These are phyloP conservation scores for Palythoa grandis DNA, from an alignment of 92 coral and sea anemone genomes.

Conservation along the genomic window DNA sequence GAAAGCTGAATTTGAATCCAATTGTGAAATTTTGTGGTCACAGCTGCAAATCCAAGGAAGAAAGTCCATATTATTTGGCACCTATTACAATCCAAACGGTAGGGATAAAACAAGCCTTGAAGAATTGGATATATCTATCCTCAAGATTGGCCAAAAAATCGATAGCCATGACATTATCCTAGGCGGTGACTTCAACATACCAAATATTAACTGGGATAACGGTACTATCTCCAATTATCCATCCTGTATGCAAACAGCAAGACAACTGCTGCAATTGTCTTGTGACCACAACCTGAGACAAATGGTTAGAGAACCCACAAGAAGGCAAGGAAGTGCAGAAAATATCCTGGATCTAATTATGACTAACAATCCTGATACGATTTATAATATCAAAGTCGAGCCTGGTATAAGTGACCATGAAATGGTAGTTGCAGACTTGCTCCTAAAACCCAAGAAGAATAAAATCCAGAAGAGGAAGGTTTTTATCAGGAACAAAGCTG, in stretches of 20 bases:
- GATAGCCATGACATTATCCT: constrained; percentile 54
- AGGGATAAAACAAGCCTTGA: constrained; percentile 44
- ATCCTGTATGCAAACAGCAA: constrained; percentile 42
- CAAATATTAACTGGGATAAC: constrained; percentile 42
- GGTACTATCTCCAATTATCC: constrained; percentile 46
- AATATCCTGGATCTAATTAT: constrained; percentile 55
- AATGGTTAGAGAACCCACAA: constrained; percentile 44
- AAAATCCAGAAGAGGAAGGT: constrained; percentile 39
- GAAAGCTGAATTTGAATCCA: constrained; percentile 38
- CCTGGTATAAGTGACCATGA: constrained; percentile 75
- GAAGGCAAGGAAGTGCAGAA: constrained; percentile 42
- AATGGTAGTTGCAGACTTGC: constrained; percentile 55
- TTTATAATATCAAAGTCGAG: constrained; percentile 46
- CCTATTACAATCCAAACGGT: constrained; percentile 53
- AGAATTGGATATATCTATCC: constrained; percentile 51
- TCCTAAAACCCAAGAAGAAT: constrained; percentile 48
- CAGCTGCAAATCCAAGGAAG: constrained; percentile 47
- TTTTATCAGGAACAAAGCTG: constrained; percentile 63
- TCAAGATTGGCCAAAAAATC: constrained; percentile 52
- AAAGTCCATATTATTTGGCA: constrained; percentile 37
- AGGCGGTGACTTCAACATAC: constrained; percentile 44
- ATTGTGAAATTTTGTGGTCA: constrained; percentile 51
- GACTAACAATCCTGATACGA: constrained; percentile 50
- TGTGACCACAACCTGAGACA: constrained; percentile 45
- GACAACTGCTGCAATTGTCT: constrained; percentile 41